A percentile compares a stretch with the other conserved stretches of the same genome.
Evolutionary conservation across 2,113 vertebrate genomes (phyloP).

Genomic region (Hipposideros armiger): DNA sequence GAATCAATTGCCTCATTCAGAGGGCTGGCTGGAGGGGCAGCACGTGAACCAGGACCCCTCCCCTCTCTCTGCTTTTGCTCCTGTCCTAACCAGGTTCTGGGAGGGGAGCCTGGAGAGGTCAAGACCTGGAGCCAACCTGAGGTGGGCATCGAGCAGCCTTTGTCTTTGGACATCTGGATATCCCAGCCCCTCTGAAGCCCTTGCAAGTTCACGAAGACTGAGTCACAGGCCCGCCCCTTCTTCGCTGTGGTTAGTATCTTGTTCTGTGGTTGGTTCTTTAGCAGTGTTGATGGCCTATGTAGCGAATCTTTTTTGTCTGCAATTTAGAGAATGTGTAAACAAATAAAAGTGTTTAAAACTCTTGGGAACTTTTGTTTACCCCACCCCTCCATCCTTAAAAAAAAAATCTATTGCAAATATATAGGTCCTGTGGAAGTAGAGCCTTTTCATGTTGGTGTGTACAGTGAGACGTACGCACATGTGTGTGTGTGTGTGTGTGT

Average conservation of each 20-base stretch:
- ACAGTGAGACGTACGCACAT: not conserved
- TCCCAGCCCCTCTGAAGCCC: conserved; percentile 72
- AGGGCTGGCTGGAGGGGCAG: not conserved
- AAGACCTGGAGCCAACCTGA: conserved; percentile 50
- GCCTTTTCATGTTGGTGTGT: not conserved
- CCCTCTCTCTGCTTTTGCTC: not conserved
- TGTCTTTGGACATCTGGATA: conserved; percentile 58
- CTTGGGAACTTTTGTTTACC: conserved; percentile 69
- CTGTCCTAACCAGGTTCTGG: not conserved
- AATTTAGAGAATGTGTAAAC: conserved; percentile 86
- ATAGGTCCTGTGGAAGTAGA: not conserved
- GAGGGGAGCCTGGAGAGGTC: not conserved
- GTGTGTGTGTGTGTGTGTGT: not conserved
- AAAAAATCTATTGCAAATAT: conserved; percentile 59
- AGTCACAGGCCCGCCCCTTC: conserved; percentile 82
- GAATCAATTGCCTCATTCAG: not conserved
- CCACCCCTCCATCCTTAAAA: conserved; percentile 53
- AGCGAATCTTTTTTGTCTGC: conserved; percentile 86
- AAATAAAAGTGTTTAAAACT: conserved; percentile 85
- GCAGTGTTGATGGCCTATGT: conserved; percentile 86
- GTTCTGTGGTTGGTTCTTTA: conserved; percentile 89
- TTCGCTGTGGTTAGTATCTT: conserved; percentile 86
- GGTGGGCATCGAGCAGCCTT: not conserved
- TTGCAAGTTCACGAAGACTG: conserved; percentile 81
- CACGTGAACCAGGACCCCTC: not conserved